Conservation (phyloP, 2,888 invertebrate species). For the Apantesis nais region DNA sequence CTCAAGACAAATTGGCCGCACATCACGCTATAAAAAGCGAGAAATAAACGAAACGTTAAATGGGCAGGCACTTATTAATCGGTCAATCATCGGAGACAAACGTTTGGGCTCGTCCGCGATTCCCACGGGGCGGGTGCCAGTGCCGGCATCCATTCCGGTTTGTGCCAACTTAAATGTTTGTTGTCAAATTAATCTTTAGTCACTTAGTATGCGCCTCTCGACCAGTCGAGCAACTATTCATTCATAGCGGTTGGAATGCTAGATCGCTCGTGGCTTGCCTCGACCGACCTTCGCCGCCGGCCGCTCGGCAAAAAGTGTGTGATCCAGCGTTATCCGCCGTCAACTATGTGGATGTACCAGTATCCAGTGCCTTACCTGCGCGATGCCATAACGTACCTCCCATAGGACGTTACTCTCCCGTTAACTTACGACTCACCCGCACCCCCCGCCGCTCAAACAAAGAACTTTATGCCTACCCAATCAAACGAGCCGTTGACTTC, state of each 20-base stretch:
- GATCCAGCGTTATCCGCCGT: conserved; percentile 62
- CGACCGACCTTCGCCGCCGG: conserved; percentile 74
- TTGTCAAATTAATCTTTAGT: conserved; percentile 85
- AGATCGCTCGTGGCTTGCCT: conserved; percentile 79
- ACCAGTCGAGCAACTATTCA: conserved; percentile 83
- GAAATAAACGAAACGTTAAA: conserved; percentile 58
- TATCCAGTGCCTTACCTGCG: conserved; percentile 55
- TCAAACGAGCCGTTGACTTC: conserved; percentile 24
- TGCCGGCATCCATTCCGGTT: conserved; percentile 78
- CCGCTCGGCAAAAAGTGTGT: conserved; percentile 66
- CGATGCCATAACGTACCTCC: conserved; percentile 51
- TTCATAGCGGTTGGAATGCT: conserved; percentile 84
- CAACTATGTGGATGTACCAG: conserved; percentile 70
- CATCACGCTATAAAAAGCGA: conserved; percentile 61
- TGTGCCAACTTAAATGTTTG: conserved; percentile 82
- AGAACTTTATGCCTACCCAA: conserved; percentile 33
- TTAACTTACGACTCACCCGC: conserved; percentile 36
- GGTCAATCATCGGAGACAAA: conserved; percentile 73
- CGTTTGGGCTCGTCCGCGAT: conserved; percentile 65
- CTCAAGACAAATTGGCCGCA: conserved; percentile 63
- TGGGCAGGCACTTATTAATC: conserved; percentile 59
- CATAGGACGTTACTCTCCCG: conserved; percentile 58
- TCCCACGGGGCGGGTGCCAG: conserved; percentile 82
- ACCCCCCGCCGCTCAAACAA: conserved; percentile 33
- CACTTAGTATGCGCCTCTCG: conserved; percentile 76